Evolutionary conservation across 2,888 invertebrate species (phyloP).

Genomic region (Limnephilus auricula): DNA sequence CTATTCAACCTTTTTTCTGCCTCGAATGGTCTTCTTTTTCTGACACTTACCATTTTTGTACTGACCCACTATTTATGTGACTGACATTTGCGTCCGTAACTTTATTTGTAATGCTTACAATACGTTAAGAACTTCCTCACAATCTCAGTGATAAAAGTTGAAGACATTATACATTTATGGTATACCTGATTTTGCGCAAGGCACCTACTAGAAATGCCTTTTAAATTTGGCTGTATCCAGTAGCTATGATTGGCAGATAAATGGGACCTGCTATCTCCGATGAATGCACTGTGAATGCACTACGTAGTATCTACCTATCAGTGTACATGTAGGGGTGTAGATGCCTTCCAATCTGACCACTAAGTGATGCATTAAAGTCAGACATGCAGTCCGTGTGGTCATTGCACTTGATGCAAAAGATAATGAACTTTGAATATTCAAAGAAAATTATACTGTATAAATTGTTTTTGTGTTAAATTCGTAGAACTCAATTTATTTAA

Average conservation of each 20-base stretch:
- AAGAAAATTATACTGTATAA: not conserved
- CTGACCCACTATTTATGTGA: not conserved
- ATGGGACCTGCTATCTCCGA: not conserved
- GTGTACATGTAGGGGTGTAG: not conserved
- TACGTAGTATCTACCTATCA: not conserved
- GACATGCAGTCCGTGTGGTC: constrained; percentile 1
- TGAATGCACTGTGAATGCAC: not conserved
- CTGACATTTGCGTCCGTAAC: not conserved
- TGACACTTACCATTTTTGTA: not conserved
- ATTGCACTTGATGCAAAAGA: not conserved
- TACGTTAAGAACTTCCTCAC: not conserved
- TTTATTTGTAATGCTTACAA: not conserved
- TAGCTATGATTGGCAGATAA: not conserved
- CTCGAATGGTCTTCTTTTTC: not conserved
- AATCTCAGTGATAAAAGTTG: not conserved
- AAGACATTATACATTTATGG: not conserved
- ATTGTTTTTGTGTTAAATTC: no score
- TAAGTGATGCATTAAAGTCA: constrained; percentile 8
- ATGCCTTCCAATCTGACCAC: not conserved
- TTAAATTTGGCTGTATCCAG: not conserved
- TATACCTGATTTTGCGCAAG: not conserved
- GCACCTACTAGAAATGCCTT: no score
- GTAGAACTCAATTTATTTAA: no score
- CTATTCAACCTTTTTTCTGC: not conserved
- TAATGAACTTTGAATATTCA: not conserved